Percentiles rank a stretch among this genome's conserved stretches.
These are phyloP conservation scores for Anisognathus igniventris DNA, from an alignment of 2,797 vertebrate genomes.

Conservation along the genomic window DNA sequence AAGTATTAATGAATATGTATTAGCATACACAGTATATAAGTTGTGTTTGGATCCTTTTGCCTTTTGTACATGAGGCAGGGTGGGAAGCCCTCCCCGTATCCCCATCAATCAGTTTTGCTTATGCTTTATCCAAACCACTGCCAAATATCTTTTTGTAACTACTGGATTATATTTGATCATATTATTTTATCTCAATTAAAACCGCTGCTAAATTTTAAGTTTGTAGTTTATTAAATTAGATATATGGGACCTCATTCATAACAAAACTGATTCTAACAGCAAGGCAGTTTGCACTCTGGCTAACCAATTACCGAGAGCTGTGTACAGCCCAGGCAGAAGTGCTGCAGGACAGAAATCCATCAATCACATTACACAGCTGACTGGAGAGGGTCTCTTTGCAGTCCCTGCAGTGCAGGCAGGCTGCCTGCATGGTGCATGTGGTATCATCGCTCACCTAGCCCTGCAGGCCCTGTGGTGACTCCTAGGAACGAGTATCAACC, in stretches of 20 bases:
- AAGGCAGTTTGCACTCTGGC: not conserved
- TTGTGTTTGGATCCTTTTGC: not conserved
- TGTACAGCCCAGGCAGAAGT: not conserved
- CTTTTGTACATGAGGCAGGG: not conserved
- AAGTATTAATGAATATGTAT: not conserved
- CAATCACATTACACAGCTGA: not conserved
- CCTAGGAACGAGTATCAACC: not conserved
- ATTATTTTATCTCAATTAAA: not conserved
- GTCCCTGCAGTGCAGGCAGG: not conserved
- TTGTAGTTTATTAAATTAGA: not conserved
- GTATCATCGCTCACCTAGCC: not conserved
- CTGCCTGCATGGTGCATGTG: rapidly evolving
- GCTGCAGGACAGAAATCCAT: not conserved
- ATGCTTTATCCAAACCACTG: not conserved
- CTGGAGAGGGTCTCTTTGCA: not conserved
- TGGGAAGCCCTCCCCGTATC: not conserved
- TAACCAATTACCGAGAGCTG: not conserved
- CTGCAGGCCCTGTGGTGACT: not conserved
- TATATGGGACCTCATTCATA: not conserved
- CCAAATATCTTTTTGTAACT: not conserved
- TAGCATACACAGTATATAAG: not conserved
- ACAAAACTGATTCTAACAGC: not conserved
- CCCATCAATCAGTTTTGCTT: not conserved
- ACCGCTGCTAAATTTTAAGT: not conserved
- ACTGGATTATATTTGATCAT: not conserved